phyloP scores from a whole-genome alignment of 2,113 vertebrate genomes.

The Trichomycterus rosablanca region DNA sequence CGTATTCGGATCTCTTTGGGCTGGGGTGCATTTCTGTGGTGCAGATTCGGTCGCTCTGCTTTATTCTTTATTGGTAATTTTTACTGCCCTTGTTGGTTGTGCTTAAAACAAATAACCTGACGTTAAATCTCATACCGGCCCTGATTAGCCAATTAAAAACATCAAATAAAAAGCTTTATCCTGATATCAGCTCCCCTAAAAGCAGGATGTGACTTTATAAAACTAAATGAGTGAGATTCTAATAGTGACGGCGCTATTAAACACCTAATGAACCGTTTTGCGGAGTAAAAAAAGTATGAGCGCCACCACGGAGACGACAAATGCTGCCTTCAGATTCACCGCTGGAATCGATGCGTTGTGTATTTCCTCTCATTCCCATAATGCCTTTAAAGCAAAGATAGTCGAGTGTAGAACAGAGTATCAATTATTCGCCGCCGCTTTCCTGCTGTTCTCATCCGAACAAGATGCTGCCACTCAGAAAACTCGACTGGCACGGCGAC shows the following conservation, averaged over 20 bases:
- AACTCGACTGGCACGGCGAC: slow-evolving; percentile 56
- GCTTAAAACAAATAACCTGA: too few species aligned
- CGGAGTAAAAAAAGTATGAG: background rate
- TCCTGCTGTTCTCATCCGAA: slow-evolving; percentile 44
- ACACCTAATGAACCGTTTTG: background rate
- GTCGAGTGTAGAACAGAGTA: slow-evolving; percentile 47
- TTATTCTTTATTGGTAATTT: too few species aligned
- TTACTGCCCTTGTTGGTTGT: too few species aligned
- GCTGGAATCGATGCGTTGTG: slow-evolving; percentile 35
- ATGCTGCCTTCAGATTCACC: background rate
- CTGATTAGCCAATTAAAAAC: too few species aligned
- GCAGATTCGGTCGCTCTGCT: too few species aligned
- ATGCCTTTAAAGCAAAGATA: slow-evolving; percentile 54
- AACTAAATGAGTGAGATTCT: background rate
- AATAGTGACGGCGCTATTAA: background rate
- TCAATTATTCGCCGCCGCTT: slow-evolving; percentile 62
- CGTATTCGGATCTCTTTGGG: too few species aligned
- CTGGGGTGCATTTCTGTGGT: too few species aligned
- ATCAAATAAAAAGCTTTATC: too few species aligned
- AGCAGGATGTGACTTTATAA: slow-evolving; percentile 11
- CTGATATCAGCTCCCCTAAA: background rate
- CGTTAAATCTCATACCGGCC: too few species aligned
- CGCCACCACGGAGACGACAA: background rate
- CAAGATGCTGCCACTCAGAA: slow-evolving; percentile 54
- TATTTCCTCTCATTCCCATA: slow-evolving; percentile 53